Conservation (phyloP, 2,797 vertebrate genomes). For the Sphenodon punctatus region DNA sequence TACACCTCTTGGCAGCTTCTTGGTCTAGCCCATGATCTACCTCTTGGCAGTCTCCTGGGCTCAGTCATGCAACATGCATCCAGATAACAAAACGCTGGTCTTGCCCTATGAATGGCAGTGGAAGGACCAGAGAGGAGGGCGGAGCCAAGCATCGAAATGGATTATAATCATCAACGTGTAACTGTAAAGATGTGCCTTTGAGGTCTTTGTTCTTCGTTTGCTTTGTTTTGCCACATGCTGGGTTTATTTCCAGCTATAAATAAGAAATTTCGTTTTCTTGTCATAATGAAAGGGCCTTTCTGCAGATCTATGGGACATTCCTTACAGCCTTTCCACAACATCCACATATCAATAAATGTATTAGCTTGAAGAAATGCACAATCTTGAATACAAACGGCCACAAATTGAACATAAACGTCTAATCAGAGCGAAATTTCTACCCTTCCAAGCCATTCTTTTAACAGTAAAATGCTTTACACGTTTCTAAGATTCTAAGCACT, state of each 20-base stretch:
- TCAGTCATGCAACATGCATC: too few species aligned
- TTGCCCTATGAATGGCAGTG: background rate
- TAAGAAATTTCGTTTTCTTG: background rate
- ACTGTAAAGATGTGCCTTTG: background rate
- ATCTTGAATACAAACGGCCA: constrained; percentile 7
- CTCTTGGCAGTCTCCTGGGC: too few species aligned
- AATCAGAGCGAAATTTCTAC: background rate
- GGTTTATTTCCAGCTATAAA: constrained; percentile 22
- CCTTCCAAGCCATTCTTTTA: constrained; percentile 2
- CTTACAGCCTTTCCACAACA: constrained; percentile 11
- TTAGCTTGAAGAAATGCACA: background rate
- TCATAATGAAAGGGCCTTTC: constrained; percentile 1
- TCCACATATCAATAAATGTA: background rate
- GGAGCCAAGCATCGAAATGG: too few species aligned
- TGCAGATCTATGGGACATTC: background rate
- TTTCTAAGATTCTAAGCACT: constrained; percentile 42
- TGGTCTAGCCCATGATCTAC: too few species aligned
- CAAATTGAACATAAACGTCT: background rate
- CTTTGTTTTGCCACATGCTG: background rate
- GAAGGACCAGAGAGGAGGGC: background rate
- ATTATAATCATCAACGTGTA: background rate
- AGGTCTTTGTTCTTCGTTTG: background rate
- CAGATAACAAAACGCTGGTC: background rate
- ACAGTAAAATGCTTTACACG: background rate
- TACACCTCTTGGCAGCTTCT: too few species aligned